Evolutionary conservation across 2,113 vertebrate genomes (phyloP).

Genomic region (Meriones unguiculatus): DNA sequence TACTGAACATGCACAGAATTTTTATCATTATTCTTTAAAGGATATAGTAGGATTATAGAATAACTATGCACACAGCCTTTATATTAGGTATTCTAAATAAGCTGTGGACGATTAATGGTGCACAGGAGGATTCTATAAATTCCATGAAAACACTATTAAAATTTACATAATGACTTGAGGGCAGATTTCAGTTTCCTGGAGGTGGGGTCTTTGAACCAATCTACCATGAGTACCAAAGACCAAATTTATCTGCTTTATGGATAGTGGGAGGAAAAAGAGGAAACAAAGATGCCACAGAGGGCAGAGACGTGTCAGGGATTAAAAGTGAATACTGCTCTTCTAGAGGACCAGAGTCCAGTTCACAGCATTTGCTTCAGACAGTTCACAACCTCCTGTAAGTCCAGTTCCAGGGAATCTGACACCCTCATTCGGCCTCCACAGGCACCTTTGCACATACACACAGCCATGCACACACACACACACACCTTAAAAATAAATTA

Average conservation of each 20-base stretch:
- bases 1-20: neutral
- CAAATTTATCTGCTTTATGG: neutral
- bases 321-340: neutral
- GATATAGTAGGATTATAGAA: neutral
- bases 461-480: neutral
- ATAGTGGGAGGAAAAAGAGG: neutral
- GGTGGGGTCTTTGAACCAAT: neutral
- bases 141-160: neutral
- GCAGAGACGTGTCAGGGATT: neutral
- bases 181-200: neutral
- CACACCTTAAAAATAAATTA: neutral
- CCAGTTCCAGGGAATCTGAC: neutral
- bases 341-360: neutral
- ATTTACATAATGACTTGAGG: neutral
- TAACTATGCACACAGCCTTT: neutral
- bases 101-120: neutral
- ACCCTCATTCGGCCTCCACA: neutral
- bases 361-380: neutral
- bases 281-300: neutral
- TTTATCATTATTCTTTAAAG: neutral
- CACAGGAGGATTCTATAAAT: neutral
- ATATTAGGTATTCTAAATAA: neutral
- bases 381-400: neutral
- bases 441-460: neutral
- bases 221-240: neutral